Evolutionary conservation across 2,888 invertebrate genomes (phyloP).

Genomic region (Campopleginae sp.): DNA sequence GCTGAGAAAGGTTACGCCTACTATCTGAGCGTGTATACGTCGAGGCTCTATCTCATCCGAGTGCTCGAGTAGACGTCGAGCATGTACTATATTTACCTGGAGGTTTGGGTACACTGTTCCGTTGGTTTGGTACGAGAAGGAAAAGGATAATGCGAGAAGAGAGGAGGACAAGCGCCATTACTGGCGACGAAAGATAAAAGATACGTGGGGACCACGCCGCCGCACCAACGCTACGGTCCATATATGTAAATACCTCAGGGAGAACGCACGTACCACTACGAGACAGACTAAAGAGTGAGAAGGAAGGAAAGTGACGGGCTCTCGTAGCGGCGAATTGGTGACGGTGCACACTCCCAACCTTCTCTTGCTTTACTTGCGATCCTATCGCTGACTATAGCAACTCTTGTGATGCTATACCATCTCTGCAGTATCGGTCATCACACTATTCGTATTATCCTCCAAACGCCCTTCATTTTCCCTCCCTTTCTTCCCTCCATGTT

Average conservation of each 20-base stretch:
- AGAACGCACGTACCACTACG: constrained; percentile 77
- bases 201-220: constrained; percentile 80
- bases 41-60: constrained; percentile 73
- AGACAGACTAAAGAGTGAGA: constrained; percentile 56
- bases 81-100: constrained; percentile 75
- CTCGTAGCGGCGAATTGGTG: constrained; percentile 35
- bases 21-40: constrained; percentile 76
- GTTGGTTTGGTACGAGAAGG: constrained; percentile 69
- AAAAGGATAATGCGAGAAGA: constrained; percentile 73
- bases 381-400: constrained; percentile 34
- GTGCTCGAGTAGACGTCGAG: constrained; percentile 50
- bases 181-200: constrained; percentile 82
- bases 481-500: neutral
- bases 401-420: constrained; percentile 31
- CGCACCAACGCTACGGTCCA: constrained; percentile 76
- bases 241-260: constrained; percentile 83
- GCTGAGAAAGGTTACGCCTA: constrained; percentile 71
- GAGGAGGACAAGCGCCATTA: constrained; percentile 75
- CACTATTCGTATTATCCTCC: constrained; percentile 21
- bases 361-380: constrained; percentile 18
- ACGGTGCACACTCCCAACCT: constrained; percentile 13
- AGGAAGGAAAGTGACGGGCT: constrained; percentile 44
- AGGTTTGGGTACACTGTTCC: constrained; percentile 36
- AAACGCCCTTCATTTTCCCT: constrained; percentile 5
- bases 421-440: constrained; percentile 28